Evolutionary conservation across 1,140 invertebrate species (phyloP).

Genomic region (Parasteatoda tepidariorum): DNA sequence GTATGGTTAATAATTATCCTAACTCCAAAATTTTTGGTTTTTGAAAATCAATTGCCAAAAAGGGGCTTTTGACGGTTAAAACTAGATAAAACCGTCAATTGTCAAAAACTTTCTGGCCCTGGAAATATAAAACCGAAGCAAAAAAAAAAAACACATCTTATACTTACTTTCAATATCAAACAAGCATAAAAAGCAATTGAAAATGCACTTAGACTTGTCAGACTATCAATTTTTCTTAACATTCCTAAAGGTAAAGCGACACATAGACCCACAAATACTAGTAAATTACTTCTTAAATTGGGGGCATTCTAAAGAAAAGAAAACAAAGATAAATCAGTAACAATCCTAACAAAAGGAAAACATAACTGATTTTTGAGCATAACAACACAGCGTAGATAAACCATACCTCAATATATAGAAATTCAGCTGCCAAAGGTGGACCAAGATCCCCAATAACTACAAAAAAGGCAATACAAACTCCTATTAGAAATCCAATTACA

Average conservation of each 20-base stretch:
- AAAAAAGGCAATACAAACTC: conserved; percentile 95
- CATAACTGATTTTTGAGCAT: background rate
- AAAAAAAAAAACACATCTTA: no score
- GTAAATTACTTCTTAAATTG: conserved; percentile 74
- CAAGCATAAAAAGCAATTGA: conserved; percentile 92
- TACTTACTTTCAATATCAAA: conserved; percentile 84
- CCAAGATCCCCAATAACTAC: conserved; percentile 97
- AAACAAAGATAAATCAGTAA: background rate
- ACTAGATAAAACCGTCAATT: no score
- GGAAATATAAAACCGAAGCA: no score
- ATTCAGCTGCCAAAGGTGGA: conserved; percentile 87
- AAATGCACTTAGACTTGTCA: conserved; percentile 86
- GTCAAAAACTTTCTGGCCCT: no score
- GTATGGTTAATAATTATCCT: no score
- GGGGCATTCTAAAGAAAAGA: conserved; percentile 74
- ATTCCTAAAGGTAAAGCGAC: conserved; percentile 91
- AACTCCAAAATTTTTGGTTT: no score
- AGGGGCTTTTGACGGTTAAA: no score
- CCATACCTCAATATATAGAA: conserved; percentile 76
- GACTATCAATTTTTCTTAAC: conserved; percentile 89
- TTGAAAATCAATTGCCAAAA: no score
- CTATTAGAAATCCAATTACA: conserved; percentile 93
- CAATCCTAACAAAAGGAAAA: background rate
- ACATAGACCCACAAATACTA: conserved; percentile 79
- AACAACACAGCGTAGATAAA: background rate